Base-by-base conservation (phyloP, 2,113 vertebrate species). In the Sturnira hondurensis region DNA sequence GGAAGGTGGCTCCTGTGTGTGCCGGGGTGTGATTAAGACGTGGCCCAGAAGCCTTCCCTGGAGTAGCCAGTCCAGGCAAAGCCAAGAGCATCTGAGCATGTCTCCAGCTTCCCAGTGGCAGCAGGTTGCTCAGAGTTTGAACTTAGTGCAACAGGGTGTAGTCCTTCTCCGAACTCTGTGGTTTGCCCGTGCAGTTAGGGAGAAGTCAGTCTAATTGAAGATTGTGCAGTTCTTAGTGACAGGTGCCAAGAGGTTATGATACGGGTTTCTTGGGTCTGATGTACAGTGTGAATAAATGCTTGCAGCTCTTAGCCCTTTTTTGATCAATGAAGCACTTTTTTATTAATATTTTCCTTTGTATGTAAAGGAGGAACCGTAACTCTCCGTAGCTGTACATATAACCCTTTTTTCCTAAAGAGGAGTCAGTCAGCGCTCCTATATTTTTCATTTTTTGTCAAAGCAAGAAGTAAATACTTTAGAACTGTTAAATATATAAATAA, bases 401-500 rank as follows among this genome's bases (percentile, higher is more conserved):
- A 97, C 98, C 98, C 91, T 97, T 98, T 98, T 98, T 98, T 98
- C 98, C 97, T 70, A 76, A 96, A 97, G 98, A 98, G 98, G 98
- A 98, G 97, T 96, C 92, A 96, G 91, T 97, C 95, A 97, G 89
- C 96, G 97, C 98, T 98, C 98, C 98, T 98, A 95, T 98, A 98
- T 98, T 98, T 98, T 98, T 98, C 98, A 98, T 98, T 98, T 98
- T 98, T 98, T 98, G 98, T 98, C 98, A 98, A 98, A 98, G 98
- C 98, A 67, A 98, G 98, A 98, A 98, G 98, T 98, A 98, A 98
- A 98, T 98, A 98, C 98, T 99, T 98, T 98, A 99, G 98, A 98
- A 98, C 97, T 98, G 98, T 98, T 98, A 98, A 98, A 98, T 98
- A 98, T 98, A 99, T 98, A 99, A 99, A 99, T 98, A 98, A 98